Base-by-base conservation (phyloP, 2,113 vertebrate species). In the Anthoscopus minutus region DNA sequence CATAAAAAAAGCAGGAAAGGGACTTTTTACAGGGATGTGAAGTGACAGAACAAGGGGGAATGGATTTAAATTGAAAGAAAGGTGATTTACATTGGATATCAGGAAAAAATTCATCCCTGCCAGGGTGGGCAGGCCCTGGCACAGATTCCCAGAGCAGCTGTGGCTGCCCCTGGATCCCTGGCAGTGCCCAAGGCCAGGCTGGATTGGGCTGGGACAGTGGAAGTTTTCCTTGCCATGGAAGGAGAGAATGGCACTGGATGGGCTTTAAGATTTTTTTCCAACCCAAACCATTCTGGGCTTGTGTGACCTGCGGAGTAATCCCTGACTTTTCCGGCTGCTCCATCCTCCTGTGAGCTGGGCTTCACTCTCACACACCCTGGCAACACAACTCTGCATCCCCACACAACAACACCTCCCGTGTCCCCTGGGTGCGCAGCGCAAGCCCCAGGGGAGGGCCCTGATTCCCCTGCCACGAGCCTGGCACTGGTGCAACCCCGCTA, bases 331-430 rank as follows among this genome's bases (percentile, higher is more conserved):
- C 74, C 4, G 16, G 10, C 58, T n/a, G 27, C 42, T n/a, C 65
- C 61, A 15, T 56, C 24, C 44, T 38, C 7, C 1, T 1, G 62
- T 0, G 7, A 51, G 25, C 0, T 0, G 2, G 42, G 61, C 48
- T 60, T 50, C 33, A 42, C 7, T 18, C 60, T 54, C 57, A 5
- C 44, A 1, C 27, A 0, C 6, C 25, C 15, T 0, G 33, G 7
- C 2, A 2, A 2, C 15, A 4, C 13, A 6, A 2, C 28, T 13
- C 19, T 16, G 24, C 66, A 19, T n/a, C n/a, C 0, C 40, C 13
- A 6, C 1, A 13, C 18, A 53, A 13, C n/a, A 81, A 4, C n/a
- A 4, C 24, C 73, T 6, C 9, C 28, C 9, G 5, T 2, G 25
- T 13, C 37, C 37, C 20, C 6, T 4, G 42, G 56, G 38, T 13